Evolutionary conservation across 2,797 vertebrate genomes (phyloP).

Genomic region (Acipenser ruthenus): DNA sequence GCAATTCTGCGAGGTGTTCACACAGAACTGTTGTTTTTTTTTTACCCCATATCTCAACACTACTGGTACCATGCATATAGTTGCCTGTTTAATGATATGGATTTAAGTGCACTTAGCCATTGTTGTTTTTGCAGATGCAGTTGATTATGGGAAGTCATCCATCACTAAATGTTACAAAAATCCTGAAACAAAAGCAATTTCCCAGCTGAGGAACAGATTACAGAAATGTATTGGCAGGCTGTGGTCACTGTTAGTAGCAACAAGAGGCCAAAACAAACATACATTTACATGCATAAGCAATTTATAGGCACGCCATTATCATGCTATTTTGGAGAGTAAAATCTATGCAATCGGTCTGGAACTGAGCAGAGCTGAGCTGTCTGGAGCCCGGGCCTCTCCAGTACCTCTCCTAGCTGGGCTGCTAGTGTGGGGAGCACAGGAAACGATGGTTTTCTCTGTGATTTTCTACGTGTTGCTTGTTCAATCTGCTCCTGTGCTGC

Average conservation of each 20-base stretch:
- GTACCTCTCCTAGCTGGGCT: no score
- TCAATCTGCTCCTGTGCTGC: background rate
- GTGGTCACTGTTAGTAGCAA: constrained; percentile 2
- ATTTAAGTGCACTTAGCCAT: no score
- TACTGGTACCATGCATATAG: no score
- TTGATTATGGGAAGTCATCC: constrained; percentile 4
- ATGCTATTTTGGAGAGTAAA: no score
- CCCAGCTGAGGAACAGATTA: constrained; percentile 4
- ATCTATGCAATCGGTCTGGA: no score
- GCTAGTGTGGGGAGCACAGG: no score
- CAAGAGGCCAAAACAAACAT: background rate
- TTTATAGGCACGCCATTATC: no score
- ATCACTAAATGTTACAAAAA: constrained; percentile 3
- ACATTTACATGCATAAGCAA: background rate
- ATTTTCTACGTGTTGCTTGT: background rate
- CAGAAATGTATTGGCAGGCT: constrained; percentile 6
- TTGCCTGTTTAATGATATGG: no score
- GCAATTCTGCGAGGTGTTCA: no score
- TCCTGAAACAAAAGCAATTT: background rate
- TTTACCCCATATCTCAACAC: no score
- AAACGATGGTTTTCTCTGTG: background rate
- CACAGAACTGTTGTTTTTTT: no score
- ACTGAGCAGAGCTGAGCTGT: background rate
- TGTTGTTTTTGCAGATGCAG: background rate
- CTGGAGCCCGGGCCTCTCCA: background rate